phyloP scores from a whole-genome alignment of 2,888 invertebrate species.

The Platycheirus rosarum region DNA sequence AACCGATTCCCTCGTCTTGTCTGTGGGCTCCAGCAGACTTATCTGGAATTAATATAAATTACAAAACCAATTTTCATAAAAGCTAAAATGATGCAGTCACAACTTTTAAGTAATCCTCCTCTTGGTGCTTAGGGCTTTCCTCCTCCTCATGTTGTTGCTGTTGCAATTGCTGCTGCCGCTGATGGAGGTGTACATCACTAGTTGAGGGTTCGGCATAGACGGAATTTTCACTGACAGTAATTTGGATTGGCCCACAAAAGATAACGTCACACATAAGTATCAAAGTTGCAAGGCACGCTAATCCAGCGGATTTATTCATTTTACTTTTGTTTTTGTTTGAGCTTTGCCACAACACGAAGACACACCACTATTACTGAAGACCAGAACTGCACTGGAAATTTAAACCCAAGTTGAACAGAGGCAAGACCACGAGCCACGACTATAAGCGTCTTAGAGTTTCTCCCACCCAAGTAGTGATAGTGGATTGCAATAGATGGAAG shows the following conservation, averaged over 20 bases:
- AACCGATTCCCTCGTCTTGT: conserved; percentile 80
- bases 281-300: conserved; percentile 52
- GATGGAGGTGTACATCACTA: conserved; percentile 14
- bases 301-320: conserved; percentile 47
- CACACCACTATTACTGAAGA: conserved; percentile 26
- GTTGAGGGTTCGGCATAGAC: conserved; percentile 47
- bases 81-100: background rate
- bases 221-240: conserved; percentile 45
- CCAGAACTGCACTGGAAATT: conserved; percentile 56
- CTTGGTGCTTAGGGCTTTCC: conserved; percentile 10
- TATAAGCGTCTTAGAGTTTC: conserved; percentile 21
- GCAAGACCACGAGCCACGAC: conserved; percentile 24
- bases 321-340: conserved; percentile 1
- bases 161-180: background rate
- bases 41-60: conserved; percentile 53
- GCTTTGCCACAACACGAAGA: background rate
- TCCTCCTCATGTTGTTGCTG: too few species aligned
- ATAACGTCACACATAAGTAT: conserved; percentile 63
- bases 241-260: conserved; percentile 45
- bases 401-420: conserved; percentile 37
- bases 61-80: background rate
- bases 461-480: conserved; percentile 28
- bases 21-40: conserved; percentile 73
- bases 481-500: conserved; percentile 38
- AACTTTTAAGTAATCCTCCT: conserved; percentile 67